Percentiles rank a stretch among this genome's conserved stretches.
Conservation (phyloP, 2,888 invertebrate species). For the Trichopria drosophilae region DNA sequence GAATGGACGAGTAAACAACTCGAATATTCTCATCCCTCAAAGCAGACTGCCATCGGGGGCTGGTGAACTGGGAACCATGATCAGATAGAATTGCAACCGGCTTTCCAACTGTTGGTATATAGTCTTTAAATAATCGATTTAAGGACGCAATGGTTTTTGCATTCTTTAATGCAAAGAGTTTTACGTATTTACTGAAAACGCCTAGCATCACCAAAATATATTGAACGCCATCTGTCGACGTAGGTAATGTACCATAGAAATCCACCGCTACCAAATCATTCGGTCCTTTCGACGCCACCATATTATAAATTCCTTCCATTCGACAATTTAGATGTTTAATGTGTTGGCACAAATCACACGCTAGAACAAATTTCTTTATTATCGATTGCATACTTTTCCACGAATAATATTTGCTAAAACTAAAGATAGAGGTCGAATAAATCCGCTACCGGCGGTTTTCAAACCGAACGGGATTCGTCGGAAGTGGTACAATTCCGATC, state of each 20-base stretch:
- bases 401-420: slow-evolving; percentile 24
- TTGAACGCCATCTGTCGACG: slow-evolving; percentile 18
- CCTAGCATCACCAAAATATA: slow-evolving; percentile 26
- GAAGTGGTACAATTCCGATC: slow-evolving; percentile 37
- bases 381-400: background rate
- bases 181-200: slow-evolving; percentile 20
- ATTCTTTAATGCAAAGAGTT: slow-evolving; percentile 18
- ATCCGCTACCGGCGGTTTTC: no score
- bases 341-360: slow-evolving; percentile 8
- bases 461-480: slow-evolving; percentile 41
- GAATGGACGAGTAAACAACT: background rate
- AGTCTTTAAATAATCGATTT: no score
- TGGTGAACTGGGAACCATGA: no score
- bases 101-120: no score
- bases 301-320: slow-evolving; percentile 2
- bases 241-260: slow-evolving; percentile 28
- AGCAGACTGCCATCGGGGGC: background rate
- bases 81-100: no score
- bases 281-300: slow-evolving; percentile 8
- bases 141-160: no score
- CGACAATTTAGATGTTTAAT: background rate
- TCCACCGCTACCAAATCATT: slow-evolving; percentile 25
- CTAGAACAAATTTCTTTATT: background rate
- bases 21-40: background rate
- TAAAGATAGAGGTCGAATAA: no score